These are phyloP conservation scores for Catostylus mosaicus DNA, from an alignment of 30 jellyfish, hydroid and myxozoan species.

Conservation along the genomic window DNA sequence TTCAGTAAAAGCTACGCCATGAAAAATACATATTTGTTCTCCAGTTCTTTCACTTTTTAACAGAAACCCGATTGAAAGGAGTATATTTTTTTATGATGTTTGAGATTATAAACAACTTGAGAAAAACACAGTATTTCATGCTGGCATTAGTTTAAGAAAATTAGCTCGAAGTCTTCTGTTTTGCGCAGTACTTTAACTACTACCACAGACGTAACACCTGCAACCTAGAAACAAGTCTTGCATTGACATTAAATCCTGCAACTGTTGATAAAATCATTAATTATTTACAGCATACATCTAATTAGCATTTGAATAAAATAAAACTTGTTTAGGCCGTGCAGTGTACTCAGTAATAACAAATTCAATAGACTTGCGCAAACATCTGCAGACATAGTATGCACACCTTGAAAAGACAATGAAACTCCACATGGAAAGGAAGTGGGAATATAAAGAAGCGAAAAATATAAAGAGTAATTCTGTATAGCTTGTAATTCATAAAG, in stretches of 20 bases:
- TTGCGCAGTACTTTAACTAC: too few species aligned
- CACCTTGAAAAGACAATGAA: conserved; percentile 4
- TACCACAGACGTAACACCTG: background rate
- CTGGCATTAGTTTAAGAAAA: too few species aligned
- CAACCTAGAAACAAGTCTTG: background rate
- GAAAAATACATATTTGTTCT: too few species aligned
- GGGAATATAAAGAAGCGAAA: background rate
- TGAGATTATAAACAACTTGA: too few species aligned
- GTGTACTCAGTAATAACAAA: background rate
- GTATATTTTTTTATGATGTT: too few species aligned
- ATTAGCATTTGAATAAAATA: conserved; percentile 13
- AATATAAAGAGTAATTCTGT: background rate
- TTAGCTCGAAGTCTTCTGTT: too few species aligned
- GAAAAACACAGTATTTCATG: too few species aligned
- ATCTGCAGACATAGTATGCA: background rate
- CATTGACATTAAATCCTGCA: background rate
- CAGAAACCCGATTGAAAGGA: too few species aligned
- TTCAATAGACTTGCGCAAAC: background rate
- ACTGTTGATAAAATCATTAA: conserved; percentile 1
- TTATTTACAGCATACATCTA: background rate
- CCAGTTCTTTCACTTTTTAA: too few species aligned
- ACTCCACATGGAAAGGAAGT: background rate
- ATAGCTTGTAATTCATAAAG: too few species aligned
- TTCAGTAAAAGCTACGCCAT: too few species aligned
- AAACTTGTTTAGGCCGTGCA: background rate